Evolutionary conservation across 92 coral and sea anemone species (phyloP), one percentile per base, ranked within the genome.

Genomic region (Zoanthus sansibaricus): DNA sequence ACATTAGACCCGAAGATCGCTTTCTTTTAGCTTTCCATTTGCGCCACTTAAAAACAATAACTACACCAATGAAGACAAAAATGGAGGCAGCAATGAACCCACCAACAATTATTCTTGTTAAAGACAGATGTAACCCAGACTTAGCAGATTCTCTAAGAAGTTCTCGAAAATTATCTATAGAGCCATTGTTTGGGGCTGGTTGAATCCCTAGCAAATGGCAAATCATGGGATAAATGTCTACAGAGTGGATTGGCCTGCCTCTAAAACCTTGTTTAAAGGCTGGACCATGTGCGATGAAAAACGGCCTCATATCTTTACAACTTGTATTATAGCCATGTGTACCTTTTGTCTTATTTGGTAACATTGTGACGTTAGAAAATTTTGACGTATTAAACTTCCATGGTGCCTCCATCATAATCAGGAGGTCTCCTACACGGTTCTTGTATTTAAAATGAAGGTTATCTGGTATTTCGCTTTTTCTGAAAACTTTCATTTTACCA

Each of bases 281-380:
- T 7, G 98, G 98, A 0, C 98, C 98, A 72, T 88, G 91, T 18
- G 98, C 98, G 15, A 94, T 74, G 59, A 96, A 96, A 83, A 96
- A 93, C 3, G 98, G 98, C 72, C 92, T 83, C 98, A 96, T 94
- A 15, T 88, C 86, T 48, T 87, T 66, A 25, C 87, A 54, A 7
- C 85, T 72, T 1, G 89, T 94, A 16, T 31, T 79, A 74, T 90
- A 96, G 42, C 93, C 91, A 86, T 96, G 95, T 0, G 84, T 89
- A 0, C 98, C 95, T 76, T 62, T 7, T 54, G 64, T 76, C 9
- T 21, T 42, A 52, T 76, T 76, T 52, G 82, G 82, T 9, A 10
- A 31, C 67, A 52, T 76, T 9, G 67, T 9, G 71, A 55, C 67
- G 47, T 51, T 7, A 9, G n/a, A 67, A 78, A 21, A 9, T 49